These are phyloP conservation scores for Acheta domesticus DNA, from an alignment of 2,888 invertebrate genomes.

Conservation along the genomic window DNA sequence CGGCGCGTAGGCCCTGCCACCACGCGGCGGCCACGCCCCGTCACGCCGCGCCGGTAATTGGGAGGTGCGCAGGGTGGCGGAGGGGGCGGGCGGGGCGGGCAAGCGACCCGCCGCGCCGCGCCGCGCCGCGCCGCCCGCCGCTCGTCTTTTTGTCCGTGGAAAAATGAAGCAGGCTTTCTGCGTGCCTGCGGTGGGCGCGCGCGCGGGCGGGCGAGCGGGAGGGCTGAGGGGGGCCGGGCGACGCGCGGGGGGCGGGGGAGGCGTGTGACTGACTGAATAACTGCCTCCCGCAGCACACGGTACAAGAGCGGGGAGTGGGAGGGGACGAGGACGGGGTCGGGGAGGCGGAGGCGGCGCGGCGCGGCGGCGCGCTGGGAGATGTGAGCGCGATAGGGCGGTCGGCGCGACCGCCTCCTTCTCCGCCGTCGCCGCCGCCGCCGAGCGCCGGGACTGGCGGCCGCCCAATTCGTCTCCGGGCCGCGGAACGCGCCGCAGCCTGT, in stretches of 20 bases:
- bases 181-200: neutral
- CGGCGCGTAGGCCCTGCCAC: no score
- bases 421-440: neutral
- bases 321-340: neutral
- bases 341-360: neutral
- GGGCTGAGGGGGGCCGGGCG: neutral
- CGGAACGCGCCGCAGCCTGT: neutral
- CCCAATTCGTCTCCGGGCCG: conserved; percentile 9
- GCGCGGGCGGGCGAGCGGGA: neutral
- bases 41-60: no score
- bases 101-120: neutral
- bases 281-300: neutral
- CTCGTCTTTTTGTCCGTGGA: neutral
- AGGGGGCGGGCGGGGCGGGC: no score
- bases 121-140: neutral
- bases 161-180: conserved; percentile 18
- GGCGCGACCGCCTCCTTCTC: neutral
- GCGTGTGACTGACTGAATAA: conserved; percentile 2
- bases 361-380: neutral
- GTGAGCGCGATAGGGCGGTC: neutral
- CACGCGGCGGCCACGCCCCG: no score
- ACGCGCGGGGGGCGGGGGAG: neutral
- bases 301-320: neutral
- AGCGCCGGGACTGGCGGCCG: neutral
- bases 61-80: no score